Conservation (phyloP, 2,113 vertebrate species). For the Myiopsitta monachus region DNA sequence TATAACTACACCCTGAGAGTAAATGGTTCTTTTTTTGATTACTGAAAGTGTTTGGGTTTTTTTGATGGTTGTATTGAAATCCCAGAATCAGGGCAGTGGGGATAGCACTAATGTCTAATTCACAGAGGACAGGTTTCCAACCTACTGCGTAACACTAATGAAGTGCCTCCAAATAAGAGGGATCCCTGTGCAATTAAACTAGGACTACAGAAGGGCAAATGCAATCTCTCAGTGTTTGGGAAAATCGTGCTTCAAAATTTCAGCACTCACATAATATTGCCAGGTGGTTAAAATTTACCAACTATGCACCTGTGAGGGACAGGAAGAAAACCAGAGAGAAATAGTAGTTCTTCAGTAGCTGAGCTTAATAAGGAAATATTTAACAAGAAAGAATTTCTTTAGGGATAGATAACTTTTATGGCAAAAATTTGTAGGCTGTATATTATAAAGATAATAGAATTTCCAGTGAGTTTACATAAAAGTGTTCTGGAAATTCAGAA, state of each 20-base stretch:
- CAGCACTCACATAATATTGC: background rate
- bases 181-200: background rate
- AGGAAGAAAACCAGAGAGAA: background rate
- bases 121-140: background rate
- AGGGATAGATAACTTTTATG: background rate
- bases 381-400: background rate
- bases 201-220: background rate
- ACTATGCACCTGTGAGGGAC: background rate
- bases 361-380: background rate
- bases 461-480: background rate
- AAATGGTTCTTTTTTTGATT: background rate
- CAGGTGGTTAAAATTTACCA: background rate
- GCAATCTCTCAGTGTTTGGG: background rate
- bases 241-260: background rate
- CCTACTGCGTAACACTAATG: background rate
- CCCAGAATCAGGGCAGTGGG: background rate
- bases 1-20: background rate
- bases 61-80: background rate
- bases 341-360: background rate
- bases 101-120: background rate
- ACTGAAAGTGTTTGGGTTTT: background rate
- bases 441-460: background rate
- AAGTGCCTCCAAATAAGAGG: background rate
- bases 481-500: background rate
- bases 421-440: background rate